A percentile compares a stretch with the other conserved stretches of the same genome.
These are phyloP conservation scores for Drosophila pseudoananassae DNA, from an alignment of 1,140 invertebrate species.

Conservation along the genomic window DNA sequence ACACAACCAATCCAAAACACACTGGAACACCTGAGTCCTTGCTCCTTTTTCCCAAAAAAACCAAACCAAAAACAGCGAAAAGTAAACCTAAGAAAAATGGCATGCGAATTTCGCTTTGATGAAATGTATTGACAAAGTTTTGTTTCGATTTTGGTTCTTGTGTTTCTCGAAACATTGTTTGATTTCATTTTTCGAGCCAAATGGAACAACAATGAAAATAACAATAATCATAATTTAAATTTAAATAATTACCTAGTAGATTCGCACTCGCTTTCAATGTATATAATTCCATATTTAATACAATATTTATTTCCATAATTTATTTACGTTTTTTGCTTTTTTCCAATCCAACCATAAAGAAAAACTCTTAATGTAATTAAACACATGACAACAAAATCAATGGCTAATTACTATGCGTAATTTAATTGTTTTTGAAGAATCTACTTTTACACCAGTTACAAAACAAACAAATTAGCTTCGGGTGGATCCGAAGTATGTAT, in stretches of 20 bases:
- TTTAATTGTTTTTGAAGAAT: constrained; percentile 38
- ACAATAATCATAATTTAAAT: constrained; percentile 49
- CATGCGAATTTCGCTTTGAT: constrained; percentile 79
- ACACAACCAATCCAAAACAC: constrained; percentile 3
- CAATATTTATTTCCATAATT: constrained; percentile 29
- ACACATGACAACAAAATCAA: constrained; percentile 29
- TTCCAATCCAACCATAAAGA: constrained; percentile 21
- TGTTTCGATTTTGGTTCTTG: constrained; percentile 56
- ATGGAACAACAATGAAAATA: constrained; percentile 41
- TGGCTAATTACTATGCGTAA: constrained; percentile 31
- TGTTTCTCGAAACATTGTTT: constrained; percentile 42
- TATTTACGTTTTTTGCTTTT: constrained; percentile 24
- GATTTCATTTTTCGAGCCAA: constrained; percentile 31
- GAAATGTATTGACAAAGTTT: constrained; percentile 58
- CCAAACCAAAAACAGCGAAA: constrained; percentile 46
- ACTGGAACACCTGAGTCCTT: constrained; percentile 4
- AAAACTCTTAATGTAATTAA: constrained; percentile 27
- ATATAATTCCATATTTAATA: constrained; percentile 36
- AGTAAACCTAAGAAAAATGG: constrained; percentile 67
- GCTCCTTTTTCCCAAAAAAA: constrained; percentile 9
- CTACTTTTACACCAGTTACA: constrained; percentile 38
- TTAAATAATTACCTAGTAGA: constrained; percentile 58
- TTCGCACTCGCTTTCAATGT: constrained; percentile 72
- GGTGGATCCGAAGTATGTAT: not conserved
- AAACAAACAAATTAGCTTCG: constrained; percentile 11